Evolutionary conservation across 2,888 invertebrate species (phyloP).

Genomic region (Scaptomyza caliginosa): DNA sequence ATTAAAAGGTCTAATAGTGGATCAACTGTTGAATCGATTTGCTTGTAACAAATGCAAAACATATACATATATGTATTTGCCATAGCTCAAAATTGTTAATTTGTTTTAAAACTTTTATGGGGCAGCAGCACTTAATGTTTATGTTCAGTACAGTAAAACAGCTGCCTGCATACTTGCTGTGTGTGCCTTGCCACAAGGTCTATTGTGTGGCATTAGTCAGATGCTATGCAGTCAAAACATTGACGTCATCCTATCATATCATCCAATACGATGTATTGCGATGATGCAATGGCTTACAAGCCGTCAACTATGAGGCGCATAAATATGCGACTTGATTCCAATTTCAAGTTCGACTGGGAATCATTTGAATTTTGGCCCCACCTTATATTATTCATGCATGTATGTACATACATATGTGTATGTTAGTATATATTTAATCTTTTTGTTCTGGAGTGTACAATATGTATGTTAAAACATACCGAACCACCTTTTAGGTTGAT

Average conservation of each 20-base stretch:
- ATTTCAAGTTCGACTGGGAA: conserved; percentile 16
- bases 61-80: too few species aligned
- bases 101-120: background rate
- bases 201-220: conserved; percentile 25
- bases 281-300: conserved; percentile 59
- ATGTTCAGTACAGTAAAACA: conserved; percentile 3
- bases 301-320: background rate
- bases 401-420: background rate
- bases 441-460: too few species aligned
- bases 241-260: conserved; percentile 38
- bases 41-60: background rate
- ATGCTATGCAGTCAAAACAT: conserved; percentile 25
- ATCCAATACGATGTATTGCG: conserved; percentile 7
- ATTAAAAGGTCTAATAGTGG: background rate
- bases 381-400: background rate
- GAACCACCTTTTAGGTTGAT: conserved; percentile 46
- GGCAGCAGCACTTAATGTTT: background rate
- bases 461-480: conserved; percentile 34
- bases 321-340: conserved; percentile 3
- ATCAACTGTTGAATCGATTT: conserved; percentile 4
- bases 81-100: background rate
- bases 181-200: conserved; percentile 11
- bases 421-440: too few species aligned
- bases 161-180: background rate
- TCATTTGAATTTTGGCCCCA: background rate